These are phyloP conservation scores for Eurypyga helias DNA, from an alignment of 2,113 vertebrate species.

Conservation along the genomic window DNA sequence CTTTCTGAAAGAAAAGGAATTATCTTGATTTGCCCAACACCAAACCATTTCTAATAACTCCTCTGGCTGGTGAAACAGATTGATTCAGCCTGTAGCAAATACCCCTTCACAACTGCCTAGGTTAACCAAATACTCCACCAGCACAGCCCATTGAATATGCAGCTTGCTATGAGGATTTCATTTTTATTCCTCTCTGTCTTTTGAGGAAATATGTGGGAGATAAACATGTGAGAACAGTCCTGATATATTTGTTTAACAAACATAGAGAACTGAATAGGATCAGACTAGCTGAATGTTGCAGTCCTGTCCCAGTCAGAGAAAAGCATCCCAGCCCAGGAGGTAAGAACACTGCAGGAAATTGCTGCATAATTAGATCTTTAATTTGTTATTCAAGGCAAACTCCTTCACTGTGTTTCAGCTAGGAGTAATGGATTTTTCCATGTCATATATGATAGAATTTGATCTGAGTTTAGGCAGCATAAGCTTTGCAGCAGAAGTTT, in stretches of 20 bases:
- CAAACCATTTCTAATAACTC: neutral
- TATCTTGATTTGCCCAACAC: neutral
- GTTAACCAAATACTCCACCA: neutral
- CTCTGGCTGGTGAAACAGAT: neutral
- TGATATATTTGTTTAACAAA: neutral
- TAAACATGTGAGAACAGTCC: neutral
- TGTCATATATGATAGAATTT: neutral
- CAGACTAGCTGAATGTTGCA: neutral
- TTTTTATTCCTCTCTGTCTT: neutral
- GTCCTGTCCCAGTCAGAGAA: neutral
- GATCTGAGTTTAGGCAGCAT: neutral
- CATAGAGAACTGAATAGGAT: neutral
- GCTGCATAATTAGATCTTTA: neutral
- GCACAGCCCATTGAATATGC: neutral
- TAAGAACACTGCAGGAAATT: neutral
- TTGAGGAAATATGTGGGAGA: neutral
- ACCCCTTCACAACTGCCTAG: accelerated
- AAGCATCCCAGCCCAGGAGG: neutral
- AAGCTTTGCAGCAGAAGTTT: neutral
- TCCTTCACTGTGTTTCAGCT: neutral
- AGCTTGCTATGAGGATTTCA: neutral
- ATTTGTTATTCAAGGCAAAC: neutral
- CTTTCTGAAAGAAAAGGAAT: neutral
- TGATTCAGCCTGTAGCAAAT: neutral
- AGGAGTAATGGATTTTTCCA: neutral